These are phyloP conservation scores for Protosalanx chinensis DNA, from an alignment of 2,797 vertebrate genomes.

Conservation along the genomic window DNA sequence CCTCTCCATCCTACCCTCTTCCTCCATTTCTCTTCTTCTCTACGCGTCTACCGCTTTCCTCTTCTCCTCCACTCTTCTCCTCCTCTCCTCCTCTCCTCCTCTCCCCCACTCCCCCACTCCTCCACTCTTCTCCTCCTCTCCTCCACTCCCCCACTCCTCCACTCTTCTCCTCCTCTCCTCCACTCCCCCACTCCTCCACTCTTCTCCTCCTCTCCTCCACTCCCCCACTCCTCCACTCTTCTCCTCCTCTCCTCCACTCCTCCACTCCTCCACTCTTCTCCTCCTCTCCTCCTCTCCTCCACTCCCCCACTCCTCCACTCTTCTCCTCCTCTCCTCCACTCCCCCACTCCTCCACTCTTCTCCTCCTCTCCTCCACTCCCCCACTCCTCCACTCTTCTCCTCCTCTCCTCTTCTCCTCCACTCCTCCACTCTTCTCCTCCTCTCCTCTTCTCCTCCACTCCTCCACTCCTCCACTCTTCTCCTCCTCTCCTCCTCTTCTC, in stretches of 20 bases:
- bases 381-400: not conserved
- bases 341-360: too few relatives aligned
- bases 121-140: conserved; percentile 6
- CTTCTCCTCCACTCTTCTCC: not conserved
- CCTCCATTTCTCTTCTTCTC: too few relatives aligned
- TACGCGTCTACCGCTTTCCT: too few relatives aligned
- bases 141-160: too few relatives aligned
- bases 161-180: too few relatives aligned
- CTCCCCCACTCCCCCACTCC: conserved; percentile 24
- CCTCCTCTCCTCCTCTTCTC: too few relatives aligned
- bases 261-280: too few relatives aligned
- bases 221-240: conserved; percentile 19
- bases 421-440: not conserved
- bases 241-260: too few relatives aligned
- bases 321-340: not conserved
- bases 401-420: not conserved
- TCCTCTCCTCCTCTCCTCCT: too few relatives aligned
- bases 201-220: not conserved
- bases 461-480: conserved; percentile 4
- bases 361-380: too few relatives aligned
- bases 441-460: not conserved
- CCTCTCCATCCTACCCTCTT: not conserved
- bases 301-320: conserved; percentile 32
- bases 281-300: too few relatives aligned
- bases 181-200: conserved; percentile 16